Conservation (phyloP, 2,888 invertebrate genomes). For the Agrenia bidenticulata region DNA sequence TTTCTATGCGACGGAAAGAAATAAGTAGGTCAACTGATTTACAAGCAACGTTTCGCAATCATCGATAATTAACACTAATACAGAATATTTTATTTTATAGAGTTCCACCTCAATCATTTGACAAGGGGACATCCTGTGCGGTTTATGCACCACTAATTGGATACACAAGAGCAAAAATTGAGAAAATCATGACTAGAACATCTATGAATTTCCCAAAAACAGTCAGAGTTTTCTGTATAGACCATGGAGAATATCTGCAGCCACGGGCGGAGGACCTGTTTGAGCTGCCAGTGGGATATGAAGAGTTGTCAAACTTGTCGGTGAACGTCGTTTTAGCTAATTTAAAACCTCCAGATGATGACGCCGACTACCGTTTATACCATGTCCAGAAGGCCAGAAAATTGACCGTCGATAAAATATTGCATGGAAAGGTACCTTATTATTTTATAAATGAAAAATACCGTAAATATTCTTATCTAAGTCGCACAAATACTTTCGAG, state of each 20-base stretch:
- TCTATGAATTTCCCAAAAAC: slow-evolving; percentile 4
- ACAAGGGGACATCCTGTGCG: slow-evolving; percentile 24
- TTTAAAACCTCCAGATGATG: slow-evolving; percentile 24
- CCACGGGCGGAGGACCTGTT: slow-evolving; percentile 21
- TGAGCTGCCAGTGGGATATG: slow-evolving; percentile 11
- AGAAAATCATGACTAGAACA: slow-evolving; percentile 14
- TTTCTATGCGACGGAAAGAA: neutral
- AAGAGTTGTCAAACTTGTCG: slow-evolving; percentile 17
- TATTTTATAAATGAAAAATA: neutral
- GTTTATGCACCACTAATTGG: slow-evolving; percentile 3
- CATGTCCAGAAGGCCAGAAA: slow-evolving; percentile 9
- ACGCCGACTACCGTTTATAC: slow-evolving; percentile 13
- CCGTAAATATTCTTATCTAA: neutral
- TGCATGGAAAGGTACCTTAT: slow-evolving; percentile 22
- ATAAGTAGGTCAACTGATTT: neutral
- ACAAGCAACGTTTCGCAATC: neutral
- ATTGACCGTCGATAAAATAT: slow-evolving; percentile 20
- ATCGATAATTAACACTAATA: neutral
- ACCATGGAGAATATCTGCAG: slow-evolving; percentile 24
- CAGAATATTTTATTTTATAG: neutral
- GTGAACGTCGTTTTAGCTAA: slow-evolving; percentile 28
- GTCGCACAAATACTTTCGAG: no score
- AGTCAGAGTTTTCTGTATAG: slow-evolving; percentile 30
- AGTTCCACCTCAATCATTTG: slow-evolving; percentile 11
- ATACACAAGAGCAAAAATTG: slow-evolving; percentile 20